Percentiles rank a stretch among this genome's conserved stretches.
These are phyloP conservation scores for Diprion similis DNA, from an alignment of 1,140 invertebrate species.

Conservation along the genomic window DNA sequence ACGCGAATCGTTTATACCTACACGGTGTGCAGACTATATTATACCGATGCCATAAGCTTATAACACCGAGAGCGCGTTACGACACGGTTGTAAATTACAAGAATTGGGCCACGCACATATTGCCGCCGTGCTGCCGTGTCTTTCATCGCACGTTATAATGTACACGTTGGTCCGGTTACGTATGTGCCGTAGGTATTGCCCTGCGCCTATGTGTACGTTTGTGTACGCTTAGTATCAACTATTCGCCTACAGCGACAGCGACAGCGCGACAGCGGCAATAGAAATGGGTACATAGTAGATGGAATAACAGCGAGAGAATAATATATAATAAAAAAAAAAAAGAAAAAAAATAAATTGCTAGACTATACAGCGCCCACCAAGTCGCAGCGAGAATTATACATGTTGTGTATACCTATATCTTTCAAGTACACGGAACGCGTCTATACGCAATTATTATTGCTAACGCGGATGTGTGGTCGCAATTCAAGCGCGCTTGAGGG, in stretches of 20 bases:
- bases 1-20: no score
- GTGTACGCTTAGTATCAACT: no score
- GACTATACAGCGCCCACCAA: not conserved
- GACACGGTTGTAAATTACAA: slow-evolving; percentile 54
- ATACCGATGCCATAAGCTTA: slow-evolving; percentile 28
- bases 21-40: no score
- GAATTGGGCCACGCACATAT: slow-evolving; percentile 53
- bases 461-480: slow-evolving; percentile 59
- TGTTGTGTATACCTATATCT: slow-evolving; percentile 36
- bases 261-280: no score
- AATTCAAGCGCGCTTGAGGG: slow-evolving; percentile 39
- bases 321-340: not conserved
- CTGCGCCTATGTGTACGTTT: no score
- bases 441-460: slow-evolving; percentile 53
- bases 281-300: no score
- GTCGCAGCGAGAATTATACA: not conserved
- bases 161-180: no score
- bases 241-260: no score
- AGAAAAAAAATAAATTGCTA: not conserved
- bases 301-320: no score
- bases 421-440: slow-evolving; percentile 49
- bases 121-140: not conserved
- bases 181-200: no score
- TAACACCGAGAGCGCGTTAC: slow-evolving; percentile 32
- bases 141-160: no score